Conservation (phyloP, 2,888 invertebrate species). For the Euproctis similis region DNA sequence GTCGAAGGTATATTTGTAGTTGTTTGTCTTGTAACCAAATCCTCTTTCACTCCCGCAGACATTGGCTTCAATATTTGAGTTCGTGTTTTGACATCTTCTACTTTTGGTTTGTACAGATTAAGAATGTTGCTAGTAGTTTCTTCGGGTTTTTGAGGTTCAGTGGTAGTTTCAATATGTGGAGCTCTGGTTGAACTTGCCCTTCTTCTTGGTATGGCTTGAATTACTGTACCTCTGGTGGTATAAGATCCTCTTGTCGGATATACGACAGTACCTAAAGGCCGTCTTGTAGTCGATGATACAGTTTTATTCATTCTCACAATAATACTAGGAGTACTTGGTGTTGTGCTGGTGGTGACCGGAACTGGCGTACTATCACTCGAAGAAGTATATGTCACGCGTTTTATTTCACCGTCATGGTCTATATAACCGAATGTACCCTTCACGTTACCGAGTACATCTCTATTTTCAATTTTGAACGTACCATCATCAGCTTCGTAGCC, state of each 20-base stretch:
- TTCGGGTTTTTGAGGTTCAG: constrained; percentile 20
- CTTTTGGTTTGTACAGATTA: constrained; percentile 49
- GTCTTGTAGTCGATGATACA: constrained; percentile 71
- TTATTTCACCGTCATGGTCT: constrained; percentile 84
- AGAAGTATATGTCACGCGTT: constrained; percentile 83
- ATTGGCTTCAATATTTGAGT: constrained; percentile 56
- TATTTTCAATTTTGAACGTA: constrained; percentile 88
- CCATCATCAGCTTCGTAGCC: constrained; percentile 91
- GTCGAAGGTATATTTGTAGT: constrained; percentile 54
- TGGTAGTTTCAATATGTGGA: constrained; percentile 45
- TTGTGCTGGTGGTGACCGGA: constrained; percentile 45
- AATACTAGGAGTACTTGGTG: constrained; percentile 58
- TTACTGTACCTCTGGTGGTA: constrained; percentile 76
- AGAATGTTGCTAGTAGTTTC: constrained; percentile 53
- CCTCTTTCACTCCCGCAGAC: constrained; percentile 45
- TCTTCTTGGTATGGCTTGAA: constrained; percentile 79
- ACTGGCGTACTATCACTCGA: constrained; percentile 67
- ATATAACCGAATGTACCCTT: constrained; percentile 90
- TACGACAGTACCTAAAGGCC: constrained; percentile 65
- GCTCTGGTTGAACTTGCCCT: constrained; percentile 46
- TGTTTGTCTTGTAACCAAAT: constrained; percentile 55
- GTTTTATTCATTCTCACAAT: constrained; percentile 66
- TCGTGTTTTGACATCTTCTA: constrained; percentile 45
- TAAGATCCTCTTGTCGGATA: constrained; percentile 72
- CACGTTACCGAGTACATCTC: constrained; percentile 86